phyloP scores from a whole-genome alignment of 2,113 vertebrate species.

The Piprites chloris region DNA sequence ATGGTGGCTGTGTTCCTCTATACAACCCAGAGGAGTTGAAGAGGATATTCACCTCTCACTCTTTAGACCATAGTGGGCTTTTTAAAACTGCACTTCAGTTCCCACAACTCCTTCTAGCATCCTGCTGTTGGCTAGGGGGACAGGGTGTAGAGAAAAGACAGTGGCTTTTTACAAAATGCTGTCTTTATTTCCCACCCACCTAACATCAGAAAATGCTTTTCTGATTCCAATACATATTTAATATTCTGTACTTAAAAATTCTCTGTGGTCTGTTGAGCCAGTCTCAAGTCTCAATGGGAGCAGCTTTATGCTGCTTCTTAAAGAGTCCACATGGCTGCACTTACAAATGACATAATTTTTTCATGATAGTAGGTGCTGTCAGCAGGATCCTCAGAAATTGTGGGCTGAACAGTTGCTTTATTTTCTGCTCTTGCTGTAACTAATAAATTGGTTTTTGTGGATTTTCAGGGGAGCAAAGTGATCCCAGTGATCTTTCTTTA shows the following conservation, averaged over 20 bases:
- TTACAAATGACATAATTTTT: not conserved
- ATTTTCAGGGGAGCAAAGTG: not conserved
- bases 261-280: not conserved
- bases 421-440: not conserved
- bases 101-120: not conserved
- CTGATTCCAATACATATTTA: not conserved
- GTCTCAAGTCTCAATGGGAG: not conserved
- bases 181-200: not conserved
- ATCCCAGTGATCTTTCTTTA: not conserved
- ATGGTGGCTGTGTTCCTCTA: not conserved
- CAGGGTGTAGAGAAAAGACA: not conserved
- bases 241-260: not conserved
- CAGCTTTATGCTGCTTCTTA: not conserved
- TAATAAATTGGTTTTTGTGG: not conserved
- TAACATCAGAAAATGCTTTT: not conserved
- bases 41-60: not conserved
- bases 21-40: not conserved
- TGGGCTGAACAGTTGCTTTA: not conserved
- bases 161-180: not conserved
- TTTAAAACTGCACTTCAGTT: not conserved
- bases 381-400: not conserved
- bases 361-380: not conserved
- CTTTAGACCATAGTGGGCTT: not conserved
- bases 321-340: not conserved
- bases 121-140: not conserved